Base-by-base conservation (phyloP, 2,888 invertebrate species). In the Microctonus hyperodae region DNA sequence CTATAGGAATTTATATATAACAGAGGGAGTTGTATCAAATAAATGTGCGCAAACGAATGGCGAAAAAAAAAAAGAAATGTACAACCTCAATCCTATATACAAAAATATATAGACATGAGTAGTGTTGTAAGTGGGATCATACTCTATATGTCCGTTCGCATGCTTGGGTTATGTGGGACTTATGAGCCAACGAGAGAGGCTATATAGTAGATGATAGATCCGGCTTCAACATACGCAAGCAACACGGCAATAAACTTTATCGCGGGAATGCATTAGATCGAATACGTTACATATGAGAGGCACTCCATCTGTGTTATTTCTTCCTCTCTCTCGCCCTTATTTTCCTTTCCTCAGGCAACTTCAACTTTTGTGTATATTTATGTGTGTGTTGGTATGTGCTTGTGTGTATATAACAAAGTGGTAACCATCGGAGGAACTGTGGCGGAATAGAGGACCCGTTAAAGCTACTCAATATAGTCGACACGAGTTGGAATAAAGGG, bases 211-310 rank as follows among this genome's bases (percentile, higher is more conserved):
- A 72, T 72, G 70, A 71, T 74, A 73, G 70, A 75, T 74, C 71
- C 69, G 57, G 71, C 69, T 67, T 20, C 59, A 23, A 55, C 55
- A 44, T 73, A 75, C 73, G 75, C 75, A 75, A 76, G 79, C 76
- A 80, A 78, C 77, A 78, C 72, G 75, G 78, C 79, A 78, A 80
- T 82, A 82, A 82, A 82, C 74, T 82, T 82, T 82, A 82, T 81
- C 80, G 79, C 81, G 75, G 75, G 79, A 81, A 81, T 79, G 79
- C 80, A 81, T 81, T 81, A 81, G 79, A 82, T 83, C 78, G 79
- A 79, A 79, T 80, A 80, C 78, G 76, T 80, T 77, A 74, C 75
- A 73, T 70, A 68, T 64, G 65, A 65, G 53, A 67, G 67, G 23
- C 13, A 51, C 51, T 51, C 51, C 51, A 51, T 51, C 51, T 51